Evolutionary conservation across 2,888 invertebrate species (phyloP).

Genomic region (Archips xylosteana): DNA sequence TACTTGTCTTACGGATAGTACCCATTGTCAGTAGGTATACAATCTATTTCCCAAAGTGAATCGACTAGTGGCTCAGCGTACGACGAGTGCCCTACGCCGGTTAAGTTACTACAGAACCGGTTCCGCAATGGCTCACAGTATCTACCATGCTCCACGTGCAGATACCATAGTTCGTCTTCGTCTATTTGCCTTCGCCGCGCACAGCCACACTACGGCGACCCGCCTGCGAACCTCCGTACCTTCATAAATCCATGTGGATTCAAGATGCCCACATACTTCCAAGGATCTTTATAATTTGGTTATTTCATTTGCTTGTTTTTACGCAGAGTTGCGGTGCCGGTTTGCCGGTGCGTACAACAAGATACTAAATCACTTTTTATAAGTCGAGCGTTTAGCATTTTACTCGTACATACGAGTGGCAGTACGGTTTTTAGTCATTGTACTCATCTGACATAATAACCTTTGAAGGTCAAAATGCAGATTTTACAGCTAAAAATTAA

Average conservation of each 20-base stretch:
- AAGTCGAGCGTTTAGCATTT: slow-evolving; percentile 43
- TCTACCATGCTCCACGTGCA: slow-evolving; percentile 67
- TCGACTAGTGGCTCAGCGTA: slow-evolving; percentile 55
- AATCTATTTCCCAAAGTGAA: slow-evolving; percentile 42
- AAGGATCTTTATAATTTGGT: slow-evolving; percentile 48
- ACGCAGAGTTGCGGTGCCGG: slow-evolving; percentile 40
- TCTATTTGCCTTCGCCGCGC: slow-evolving; percentile 69
- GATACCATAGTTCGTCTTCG: slow-evolving; percentile 77
- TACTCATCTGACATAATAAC: slow-evolving; percentile 20
- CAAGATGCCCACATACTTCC: slow-evolving; percentile 25
- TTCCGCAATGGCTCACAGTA: slow-evolving; percentile 60
- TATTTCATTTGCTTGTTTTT: slow-evolving; percentile 53
- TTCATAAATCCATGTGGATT: slow-evolving; percentile 1
- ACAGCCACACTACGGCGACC: slow-evolving; percentile 47
- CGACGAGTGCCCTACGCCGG: slow-evolving; percentile 73
- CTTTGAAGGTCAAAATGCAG: slow-evolving; percentile 25
- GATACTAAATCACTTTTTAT: slow-evolving; percentile 70
- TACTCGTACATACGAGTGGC: slow-evolving; percentile 6
- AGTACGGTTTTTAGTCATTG: slow-evolving; percentile 30
- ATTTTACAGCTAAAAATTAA: background rate
- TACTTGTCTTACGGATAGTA: no score
- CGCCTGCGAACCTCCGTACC: background rate
- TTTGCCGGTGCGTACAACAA: slow-evolving; percentile 56
- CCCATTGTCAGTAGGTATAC: background rate
- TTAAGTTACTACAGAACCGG: slow-evolving; percentile 72